A percentile compares a stretch with the other conserved stretches of the same genome.
Conservation (phyloP, 2,797 vertebrate genomes). For the Synaphobranchus kaupii region DNA sequence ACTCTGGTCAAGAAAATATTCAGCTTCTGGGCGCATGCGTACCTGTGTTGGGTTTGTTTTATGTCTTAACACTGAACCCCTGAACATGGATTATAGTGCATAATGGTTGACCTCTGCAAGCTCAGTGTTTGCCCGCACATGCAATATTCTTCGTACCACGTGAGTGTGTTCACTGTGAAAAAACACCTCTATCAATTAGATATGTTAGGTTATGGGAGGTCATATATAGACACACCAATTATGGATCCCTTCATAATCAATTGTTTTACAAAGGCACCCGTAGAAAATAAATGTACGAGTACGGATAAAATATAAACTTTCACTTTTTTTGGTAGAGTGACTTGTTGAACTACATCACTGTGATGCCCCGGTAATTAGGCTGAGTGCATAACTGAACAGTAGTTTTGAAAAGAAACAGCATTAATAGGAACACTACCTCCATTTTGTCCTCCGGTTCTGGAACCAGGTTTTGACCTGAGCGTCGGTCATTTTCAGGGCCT, state of each 20-base stretch:
- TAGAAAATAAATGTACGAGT: neutral
- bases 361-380: neutral
- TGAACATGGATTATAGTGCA: neutral
- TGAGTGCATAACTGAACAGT: neutral
- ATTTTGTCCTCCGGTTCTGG: slow-evolving; percentile 97
- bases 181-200: no score
- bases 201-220: neutral
- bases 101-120: neutral
- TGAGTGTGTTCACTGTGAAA: no score
- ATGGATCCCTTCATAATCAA: neutral
- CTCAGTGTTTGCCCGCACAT: neutral
- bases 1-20: neutral
- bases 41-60: neutral
- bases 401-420: neutral
- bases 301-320: neutral
- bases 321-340: neutral
- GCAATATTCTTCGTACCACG: no score
- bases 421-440: slow-evolving; percentile 77
- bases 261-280: neutral
- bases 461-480: slow-evolving; percentile 99
- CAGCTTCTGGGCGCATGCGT: neutral
- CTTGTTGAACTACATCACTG: neutral
- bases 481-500: slow-evolving; percentile 94
- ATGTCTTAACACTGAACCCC: neutral
- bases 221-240: no score